Conservation (phyloP, 2,888 invertebrate species). For the Choristoneura rosaceana region DNA sequence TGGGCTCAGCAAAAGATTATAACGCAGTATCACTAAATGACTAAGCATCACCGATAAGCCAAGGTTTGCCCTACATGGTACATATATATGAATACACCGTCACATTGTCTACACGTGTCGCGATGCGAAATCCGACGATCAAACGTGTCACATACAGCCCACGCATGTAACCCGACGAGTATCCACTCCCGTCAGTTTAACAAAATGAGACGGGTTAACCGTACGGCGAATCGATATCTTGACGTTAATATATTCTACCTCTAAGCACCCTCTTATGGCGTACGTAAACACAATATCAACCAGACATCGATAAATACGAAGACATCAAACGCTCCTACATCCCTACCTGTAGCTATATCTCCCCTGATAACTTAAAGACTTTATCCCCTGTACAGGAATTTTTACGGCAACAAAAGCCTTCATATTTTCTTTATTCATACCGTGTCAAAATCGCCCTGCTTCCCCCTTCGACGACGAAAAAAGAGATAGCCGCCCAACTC, state of each 20-base stretch:
- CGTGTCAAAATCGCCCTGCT: constrained; percentile 80
- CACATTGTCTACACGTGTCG: not conserved
- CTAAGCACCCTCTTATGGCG: constrained; percentile 72
- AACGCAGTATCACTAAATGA: no score
- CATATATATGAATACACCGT: not conserved
- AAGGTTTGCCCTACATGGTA: not conserved
- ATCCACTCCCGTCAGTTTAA: constrained; percentile 49
- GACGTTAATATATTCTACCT: constrained; percentile 77
- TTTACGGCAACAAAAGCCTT: constrained; percentile 84
- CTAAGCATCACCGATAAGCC: no score
- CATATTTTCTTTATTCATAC: constrained; percentile 85
- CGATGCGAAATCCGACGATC: not conserved
- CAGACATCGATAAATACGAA: constrained; percentile 67
- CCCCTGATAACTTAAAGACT: constrained; percentile 83
- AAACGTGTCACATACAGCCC: constrained; percentile 5
- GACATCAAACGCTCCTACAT: constrained; percentile 54
- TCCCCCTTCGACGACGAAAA: constrained; percentile 72
- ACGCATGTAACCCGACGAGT: not conserved
- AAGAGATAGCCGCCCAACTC: constrained; percentile 75
- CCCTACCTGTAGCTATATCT: constrained; percentile 50
- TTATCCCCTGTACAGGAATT: constrained; percentile 84
- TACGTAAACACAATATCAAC: constrained; percentile 61
- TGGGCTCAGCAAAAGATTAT: no score
- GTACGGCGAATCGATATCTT: constrained; percentile 53
- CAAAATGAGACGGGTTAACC: constrained; percentile 58